These are phyloP conservation scores for Eurytemora carolleeae DNA, from an alignment of 1,140 invertebrate species.

Conservation along the genomic window DNA sequence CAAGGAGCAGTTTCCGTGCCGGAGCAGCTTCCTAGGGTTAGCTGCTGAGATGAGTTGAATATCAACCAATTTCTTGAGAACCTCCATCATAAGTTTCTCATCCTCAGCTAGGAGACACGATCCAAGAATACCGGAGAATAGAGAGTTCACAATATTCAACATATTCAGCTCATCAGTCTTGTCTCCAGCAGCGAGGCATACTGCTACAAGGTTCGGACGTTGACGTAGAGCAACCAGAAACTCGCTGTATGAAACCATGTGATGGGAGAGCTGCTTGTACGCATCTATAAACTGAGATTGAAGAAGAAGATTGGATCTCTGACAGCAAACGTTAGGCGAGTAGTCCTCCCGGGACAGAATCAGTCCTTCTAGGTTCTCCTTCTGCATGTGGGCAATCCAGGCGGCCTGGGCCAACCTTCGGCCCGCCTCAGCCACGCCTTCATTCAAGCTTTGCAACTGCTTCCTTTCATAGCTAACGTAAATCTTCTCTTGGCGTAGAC, in stretches of 20 bases:
- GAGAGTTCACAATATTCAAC: slow-evolving; percentile 41
- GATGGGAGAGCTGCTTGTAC: slow-evolving; percentile 45
- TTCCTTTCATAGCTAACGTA: neutral
- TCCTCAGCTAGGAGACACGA: slow-evolving; percentile 60
- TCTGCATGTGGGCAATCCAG: slow-evolving; percentile 71
- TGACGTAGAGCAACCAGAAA: slow-evolving; percentile 49
- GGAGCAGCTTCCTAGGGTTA: slow-evolving; percentile 58
- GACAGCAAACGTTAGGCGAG: slow-evolving; percentile 48
- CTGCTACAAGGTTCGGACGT: neutral
- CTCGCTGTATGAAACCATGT: slow-evolving; percentile 59
- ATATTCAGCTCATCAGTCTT: slow-evolving; percentile 31
- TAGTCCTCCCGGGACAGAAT: slow-evolving; percentile 50
- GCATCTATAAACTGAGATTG: slow-evolving; percentile 4
- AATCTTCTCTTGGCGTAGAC: neutral
- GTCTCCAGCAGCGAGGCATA: neutral
- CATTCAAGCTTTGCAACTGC: neutral
- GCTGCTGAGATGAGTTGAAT: slow-evolving; percentile 56
- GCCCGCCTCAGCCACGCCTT: neutral
- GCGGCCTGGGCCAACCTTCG: slow-evolving; percentile 25
- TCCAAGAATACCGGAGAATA: slow-evolving; percentile 62
- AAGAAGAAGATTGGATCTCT: slow-evolving; percentile 31
- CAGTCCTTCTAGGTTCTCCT: slow-evolving; percentile 56
- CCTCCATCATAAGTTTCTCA: slow-evolving; percentile 48
- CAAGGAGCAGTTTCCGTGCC: slow-evolving; percentile 68
- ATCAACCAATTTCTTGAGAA: slow-evolving; percentile 50